Base-by-base conservation (phyloP, 2,888 invertebrate species). In the Brachyopa scutellaris region DNA sequence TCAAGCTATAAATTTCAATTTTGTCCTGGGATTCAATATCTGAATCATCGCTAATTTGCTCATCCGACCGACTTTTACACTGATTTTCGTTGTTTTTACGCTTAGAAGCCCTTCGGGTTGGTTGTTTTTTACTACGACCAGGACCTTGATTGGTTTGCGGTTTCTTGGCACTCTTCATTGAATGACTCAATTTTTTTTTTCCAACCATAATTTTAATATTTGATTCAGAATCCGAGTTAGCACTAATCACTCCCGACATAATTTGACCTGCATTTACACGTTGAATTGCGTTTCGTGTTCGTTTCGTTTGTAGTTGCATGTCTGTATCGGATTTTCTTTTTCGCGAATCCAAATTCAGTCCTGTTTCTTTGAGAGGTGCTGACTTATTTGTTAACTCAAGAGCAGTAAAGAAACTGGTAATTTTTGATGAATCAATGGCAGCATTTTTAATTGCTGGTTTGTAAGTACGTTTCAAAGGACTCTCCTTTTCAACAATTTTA, bases 321-420 rank as follows among this genome's bases (percentile, higher is more conserved):
- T 40, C 57, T 1, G 15, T 1, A 9, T 55, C 61, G 1, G 23
- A 11, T 36, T 67, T 67, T 19, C 79, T 47, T 53, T 79, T 79
- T 1, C 61, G 11, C 6, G 7, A 5, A 4, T 19, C 7, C 1
- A 17, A 1, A 8, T 9, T n/a, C 26, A 0, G 7, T 6, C 15
- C 9, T 0, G 29, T 1, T 8, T 15, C 13, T 19, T 33, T 3
- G 0, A 0, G 2, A 1, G 7, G 11, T 11, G 2, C 13, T 8
- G 1, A 11, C 9, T 6, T 76, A 13, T 1, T 1, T 8, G n/a
- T 2, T 51, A 5, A 4, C 1, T 62, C 6, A 2, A 55, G 9
- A 4, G 77, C n/a, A 26, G 8, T 9, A 8, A 79, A 79, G 40
- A 61, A 79, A 7, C 15, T 40, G 8, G 79, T 79, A 6, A 79